Conservation (phyloP, 2,113 vertebrate genomes). For the Microcebus griseorufus region DNA sequence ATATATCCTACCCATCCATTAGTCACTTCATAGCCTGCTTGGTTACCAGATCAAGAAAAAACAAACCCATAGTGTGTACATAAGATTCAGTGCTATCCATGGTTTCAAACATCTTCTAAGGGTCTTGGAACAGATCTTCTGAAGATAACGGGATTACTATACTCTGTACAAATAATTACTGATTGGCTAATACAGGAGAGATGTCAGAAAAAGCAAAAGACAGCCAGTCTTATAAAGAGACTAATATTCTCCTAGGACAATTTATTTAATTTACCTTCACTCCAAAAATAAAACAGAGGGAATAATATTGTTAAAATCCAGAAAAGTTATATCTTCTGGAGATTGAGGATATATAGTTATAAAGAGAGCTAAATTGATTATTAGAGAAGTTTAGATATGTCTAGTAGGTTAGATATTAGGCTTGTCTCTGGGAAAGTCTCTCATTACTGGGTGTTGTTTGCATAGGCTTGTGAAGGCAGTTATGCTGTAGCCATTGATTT, state of each 20-base stretch:
- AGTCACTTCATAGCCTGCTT: background rate
- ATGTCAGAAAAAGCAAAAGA: background rate
- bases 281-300: background rate
- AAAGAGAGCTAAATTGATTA: background rate
- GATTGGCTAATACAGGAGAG: background rate
- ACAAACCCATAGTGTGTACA: background rate
- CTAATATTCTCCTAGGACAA: background rate
- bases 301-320: background rate
- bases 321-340: background rate
- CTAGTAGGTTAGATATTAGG: background rate
- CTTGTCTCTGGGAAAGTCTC: background rate
- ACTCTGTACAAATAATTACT: background rate
- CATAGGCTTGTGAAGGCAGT: background rate
- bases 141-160: background rate
- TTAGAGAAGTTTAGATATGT: background rate
- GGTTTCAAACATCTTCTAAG: too few species aligned
- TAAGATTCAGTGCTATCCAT: too few species aligned
- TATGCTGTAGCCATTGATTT: background rate
- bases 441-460: background rate
- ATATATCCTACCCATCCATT: background rate
- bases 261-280: background rate
- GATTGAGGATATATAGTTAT: background rate
- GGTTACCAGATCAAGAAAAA: background rate
- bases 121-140: background rate
- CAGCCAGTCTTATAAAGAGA: background rate